Evolutionary conservation across 2,113 vertebrate genomes (phyloP), one percentile per base, ranked within the genome.

Genomic region (Scytalopus superciliaris): DNA sequence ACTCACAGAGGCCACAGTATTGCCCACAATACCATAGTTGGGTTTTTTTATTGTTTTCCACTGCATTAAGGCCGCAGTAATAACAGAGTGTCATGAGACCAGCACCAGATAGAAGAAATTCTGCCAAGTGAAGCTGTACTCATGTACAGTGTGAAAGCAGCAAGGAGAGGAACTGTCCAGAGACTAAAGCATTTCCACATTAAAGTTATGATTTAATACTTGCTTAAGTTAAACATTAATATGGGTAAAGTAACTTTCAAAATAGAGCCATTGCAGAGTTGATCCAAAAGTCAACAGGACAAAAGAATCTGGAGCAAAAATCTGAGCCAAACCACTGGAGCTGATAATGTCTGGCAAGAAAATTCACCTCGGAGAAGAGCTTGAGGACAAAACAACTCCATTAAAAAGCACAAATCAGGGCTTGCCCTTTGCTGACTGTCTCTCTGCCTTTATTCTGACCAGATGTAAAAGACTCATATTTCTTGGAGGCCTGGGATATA

Each of bases 271-370:
- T 92, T 42, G 42, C 85, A 96, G 72, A 95, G 96, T 96, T 97
- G 92, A 97, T 98, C 96, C 97, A 97, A 95, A 96, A 97, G 97
- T 97, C 97, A 97, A 94, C 91, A 94, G 80, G 89, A 94, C 95
- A 79, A 90, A 97, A 93, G 90, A 95, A 92, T 87, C 95, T 89
- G 95, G 94, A 96, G 87, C 75, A 93, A 97, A 97, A 92, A 93
- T 55, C 35, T 25, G 35, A 96, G 95, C 95, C 96, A 96, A 82
- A 89, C 94, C 87, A 93, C 89, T 73, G 75, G 94, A 93, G 82
- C 86, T 95, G 94, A 96, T 89, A 91, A 90, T 89, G 63, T 92
- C 84, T 97, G 97, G 96, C 96, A 96, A 93, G 76, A 81, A 97
- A 93, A 84, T 80, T 69, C 59, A 79, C 28, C 55, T 89, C 35